Percentiles rank a stretch among this genome's conserved stretches.
Evolutionary conservation across 2,797 vertebrate genomes (phyloP).

Genomic region (Lepus townsendii): DNA sequence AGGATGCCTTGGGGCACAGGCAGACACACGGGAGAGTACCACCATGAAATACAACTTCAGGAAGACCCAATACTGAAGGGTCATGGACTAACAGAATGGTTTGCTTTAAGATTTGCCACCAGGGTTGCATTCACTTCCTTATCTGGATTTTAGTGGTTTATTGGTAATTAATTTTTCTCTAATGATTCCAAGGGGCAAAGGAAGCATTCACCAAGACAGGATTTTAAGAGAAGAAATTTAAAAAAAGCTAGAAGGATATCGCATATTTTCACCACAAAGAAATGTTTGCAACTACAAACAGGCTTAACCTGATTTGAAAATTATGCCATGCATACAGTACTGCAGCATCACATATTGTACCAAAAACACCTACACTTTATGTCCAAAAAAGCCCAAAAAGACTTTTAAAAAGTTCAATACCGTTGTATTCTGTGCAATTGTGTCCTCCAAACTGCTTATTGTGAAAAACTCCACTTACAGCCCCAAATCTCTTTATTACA

Average conservation of each 20-base stretch:
- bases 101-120: slow-evolving; percentile 10
- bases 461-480: not conserved
- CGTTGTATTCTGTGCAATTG: not conserved
- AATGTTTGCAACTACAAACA: too few species aligned
- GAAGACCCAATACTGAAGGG: slow-evolving; percentile 31
- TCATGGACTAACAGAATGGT: not conserved
- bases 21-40: slow-evolving; percentile 48
- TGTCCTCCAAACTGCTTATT: not conserved
- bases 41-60: not conserved
- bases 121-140: not conserved
- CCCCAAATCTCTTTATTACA: too few species aligned
- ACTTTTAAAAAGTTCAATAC: not conserved
- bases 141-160: not conserved
- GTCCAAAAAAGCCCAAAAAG: too few species aligned
- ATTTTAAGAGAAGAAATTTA: not conserved
- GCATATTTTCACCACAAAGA: too few species aligned
- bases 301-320: too few species aligned
- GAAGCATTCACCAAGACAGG: not conserved
- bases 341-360: too few species aligned
- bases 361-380: too few species aligned
- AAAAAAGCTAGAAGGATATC: too few species aligned
- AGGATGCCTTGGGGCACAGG: not conserved
- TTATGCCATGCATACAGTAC: too few species aligned
- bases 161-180: not conserved
- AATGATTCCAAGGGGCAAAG: not conserved